Conservation (phyloP, 2,797 vertebrate species). For the Bradypodion pumilum region DNA sequence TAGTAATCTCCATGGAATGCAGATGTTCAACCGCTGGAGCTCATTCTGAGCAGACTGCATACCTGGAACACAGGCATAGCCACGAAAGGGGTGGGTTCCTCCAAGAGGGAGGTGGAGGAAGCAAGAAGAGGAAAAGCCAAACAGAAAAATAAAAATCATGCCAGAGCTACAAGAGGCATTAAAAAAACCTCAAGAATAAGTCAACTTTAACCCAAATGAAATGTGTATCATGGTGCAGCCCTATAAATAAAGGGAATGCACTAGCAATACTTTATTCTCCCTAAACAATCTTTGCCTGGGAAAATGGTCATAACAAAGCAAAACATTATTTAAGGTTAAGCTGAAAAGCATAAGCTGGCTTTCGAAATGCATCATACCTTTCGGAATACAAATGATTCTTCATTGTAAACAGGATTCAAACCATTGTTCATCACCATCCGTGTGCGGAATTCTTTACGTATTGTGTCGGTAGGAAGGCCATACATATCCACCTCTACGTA, state of each 20-base stretch:
- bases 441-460: constrained; percentile 96
- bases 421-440: constrained; percentile 99
- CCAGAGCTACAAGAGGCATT: constrained; percentile 56
- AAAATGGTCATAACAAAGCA: constrained; percentile 41
- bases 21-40: constrained; percentile 50
- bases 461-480: constrained; percentile 95
- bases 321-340: constrained; percentile 14
- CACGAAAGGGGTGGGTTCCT: constrained; percentile 50
- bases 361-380: constrained; percentile 81
- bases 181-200: constrained; percentile 22
- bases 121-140: constrained; percentile 59
- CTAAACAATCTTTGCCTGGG: constrained; percentile 33
- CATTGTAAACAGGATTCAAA: constrained; percentile 96
- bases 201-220: constrained; percentile 32
- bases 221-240: constrained; percentile 23
- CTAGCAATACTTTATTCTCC: constrained; percentile 42
- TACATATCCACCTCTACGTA: constrained; percentile 99
- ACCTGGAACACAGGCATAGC: constrained; percentile 62
- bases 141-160: constrained; percentile 61
- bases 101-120: constrained; percentile 49
- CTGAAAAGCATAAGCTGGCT: background rate
- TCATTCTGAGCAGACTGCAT: constrained; percentile 62
- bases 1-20: constrained; percentile 53
- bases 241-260: background rate
- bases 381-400: constrained; percentile 96